Conservation (phyloP, 2,113 vertebrate species). For the Eurystomus gularis region DNA sequence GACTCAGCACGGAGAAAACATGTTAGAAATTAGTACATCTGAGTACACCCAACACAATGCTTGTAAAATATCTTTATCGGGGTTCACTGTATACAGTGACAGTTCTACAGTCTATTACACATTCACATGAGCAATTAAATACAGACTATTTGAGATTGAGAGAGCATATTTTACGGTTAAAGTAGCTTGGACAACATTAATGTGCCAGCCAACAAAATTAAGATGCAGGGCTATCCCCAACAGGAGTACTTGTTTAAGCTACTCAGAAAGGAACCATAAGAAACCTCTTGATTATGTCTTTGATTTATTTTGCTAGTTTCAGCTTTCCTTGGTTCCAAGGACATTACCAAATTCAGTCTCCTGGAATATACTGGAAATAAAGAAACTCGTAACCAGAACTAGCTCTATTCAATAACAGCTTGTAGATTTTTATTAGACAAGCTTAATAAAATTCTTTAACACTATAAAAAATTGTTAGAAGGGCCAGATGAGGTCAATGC, state of each 20-base stretch:
- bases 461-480: not conserved
- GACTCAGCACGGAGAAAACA: not conserved
- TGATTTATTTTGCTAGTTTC: not conserved
- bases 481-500: not conserved
- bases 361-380: not conserved
- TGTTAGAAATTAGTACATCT: not conserved
- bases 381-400: not conserved
- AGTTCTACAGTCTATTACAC: not conserved
- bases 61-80: not conserved
- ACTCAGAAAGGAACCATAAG: not conserved
- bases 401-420: not conserved
- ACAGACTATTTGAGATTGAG: not conserved
- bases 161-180: not conserved
- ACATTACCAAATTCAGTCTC: not conserved
- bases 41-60: not conserved
- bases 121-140: not conserved
- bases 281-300: not conserved
- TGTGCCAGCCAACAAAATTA: not conserved
- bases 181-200: not conserved
- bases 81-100: not conserved
- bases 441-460: not conserved
- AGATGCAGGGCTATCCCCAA: not conserved
- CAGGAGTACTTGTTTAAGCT: not conserved
- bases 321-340: not conserved
- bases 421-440: accelerated